A percentile compares a stretch with the other conserved stretches of the same genome.
Conservation (phyloP, 2,888 invertebrate genomes). For the Eubasilissa splendida region DNA sequence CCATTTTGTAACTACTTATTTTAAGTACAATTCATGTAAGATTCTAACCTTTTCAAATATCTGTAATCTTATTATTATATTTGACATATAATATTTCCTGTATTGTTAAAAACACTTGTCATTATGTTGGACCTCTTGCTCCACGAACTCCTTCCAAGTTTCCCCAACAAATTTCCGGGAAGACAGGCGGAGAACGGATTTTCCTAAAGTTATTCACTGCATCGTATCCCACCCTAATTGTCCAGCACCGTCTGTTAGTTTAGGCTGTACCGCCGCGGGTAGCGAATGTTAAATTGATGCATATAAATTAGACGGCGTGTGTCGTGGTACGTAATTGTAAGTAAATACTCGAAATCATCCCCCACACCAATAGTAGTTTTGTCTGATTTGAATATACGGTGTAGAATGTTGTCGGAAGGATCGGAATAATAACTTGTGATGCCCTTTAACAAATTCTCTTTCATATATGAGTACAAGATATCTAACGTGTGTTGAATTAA, state of each 20-base stretch:
- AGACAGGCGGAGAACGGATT: not conserved
- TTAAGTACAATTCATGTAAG: too few relatives aligned
- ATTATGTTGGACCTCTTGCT: not conserved
- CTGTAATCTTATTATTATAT: too few relatives aligned
- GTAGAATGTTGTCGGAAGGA: not conserved
- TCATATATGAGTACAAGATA: too few relatives aligned
- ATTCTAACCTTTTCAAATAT: too few relatives aligned
- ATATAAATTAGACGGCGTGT: slow-evolving; percentile 56
- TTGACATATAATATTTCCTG: too few relatives aligned
- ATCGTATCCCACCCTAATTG: slow-evolving; percentile 34
- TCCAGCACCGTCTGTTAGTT: slow-evolving; percentile 50
- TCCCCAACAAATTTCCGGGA: not conserved
- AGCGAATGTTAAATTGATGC: slow-evolving; percentile 57
- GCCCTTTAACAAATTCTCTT: too few relatives aligned
- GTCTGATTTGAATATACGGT: slow-evolving; percentile 17
- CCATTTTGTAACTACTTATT: too few relatives aligned
- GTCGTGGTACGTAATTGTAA: slow-evolving; percentile 54
- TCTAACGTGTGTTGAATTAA: too few relatives aligned
- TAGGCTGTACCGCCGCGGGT: slow-evolving; percentile 34
- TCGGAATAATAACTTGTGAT: too few relatives aligned
- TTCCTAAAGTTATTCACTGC: slow-evolving; percentile 23
- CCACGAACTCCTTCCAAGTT: not conserved
- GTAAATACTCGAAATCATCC: slow-evolving; percentile 54
- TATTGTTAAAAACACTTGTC: not conserved
- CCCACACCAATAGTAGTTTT: slow-evolving; percentile 13